phyloP scores from a whole-genome alignment of 2,888 invertebrate species.

The Pachycephus smyrnensis region DNA sequence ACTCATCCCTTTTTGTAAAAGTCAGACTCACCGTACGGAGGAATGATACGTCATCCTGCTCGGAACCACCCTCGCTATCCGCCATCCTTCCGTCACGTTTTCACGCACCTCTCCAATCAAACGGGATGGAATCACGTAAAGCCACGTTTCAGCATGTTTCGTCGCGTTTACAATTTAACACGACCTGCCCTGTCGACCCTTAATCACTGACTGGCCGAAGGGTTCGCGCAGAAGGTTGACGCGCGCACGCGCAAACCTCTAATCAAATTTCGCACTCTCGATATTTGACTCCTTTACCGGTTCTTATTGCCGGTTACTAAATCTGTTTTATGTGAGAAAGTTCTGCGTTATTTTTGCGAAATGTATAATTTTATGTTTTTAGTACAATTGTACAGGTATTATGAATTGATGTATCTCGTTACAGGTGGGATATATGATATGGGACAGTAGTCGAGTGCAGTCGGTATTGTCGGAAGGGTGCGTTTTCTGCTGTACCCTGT shows the following conservation, averaged over 20 bases:
- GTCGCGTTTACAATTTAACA: constrained; percentile 26
- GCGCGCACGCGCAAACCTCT: constrained; percentile 32
- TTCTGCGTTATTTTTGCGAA: not conserved
- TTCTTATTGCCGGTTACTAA: not conserved
- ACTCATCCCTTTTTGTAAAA: not conserved
- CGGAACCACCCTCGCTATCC: constrained; percentile 95
- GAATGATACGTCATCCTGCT: constrained; percentile 99
- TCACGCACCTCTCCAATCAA: constrained; percentile 11
- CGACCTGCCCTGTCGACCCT: constrained; percentile 30
- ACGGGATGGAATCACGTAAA: constrained; percentile 14
- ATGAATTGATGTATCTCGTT: not conserved
- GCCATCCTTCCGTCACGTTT: constrained; percentile 74
- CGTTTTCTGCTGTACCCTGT: not conserved
- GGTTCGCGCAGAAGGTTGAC: not conserved
- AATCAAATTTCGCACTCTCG: constrained; percentile 49
- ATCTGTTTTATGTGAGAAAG: not conserved
- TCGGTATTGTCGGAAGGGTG: not conserved
- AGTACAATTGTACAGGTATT: not conserved
- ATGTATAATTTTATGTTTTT: not conserved
- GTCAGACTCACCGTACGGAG: constrained; percentile 90
- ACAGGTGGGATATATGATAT: not conserved
- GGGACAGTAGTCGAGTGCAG: not conserved
- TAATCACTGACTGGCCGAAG: constrained; percentile 26
- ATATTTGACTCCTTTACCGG: not conserved
- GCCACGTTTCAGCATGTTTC: constrained; percentile 22